phyloP scores from a whole-genome alignment of 2,888 invertebrate genomes.

The Pseudanteris insignis region DNA sequence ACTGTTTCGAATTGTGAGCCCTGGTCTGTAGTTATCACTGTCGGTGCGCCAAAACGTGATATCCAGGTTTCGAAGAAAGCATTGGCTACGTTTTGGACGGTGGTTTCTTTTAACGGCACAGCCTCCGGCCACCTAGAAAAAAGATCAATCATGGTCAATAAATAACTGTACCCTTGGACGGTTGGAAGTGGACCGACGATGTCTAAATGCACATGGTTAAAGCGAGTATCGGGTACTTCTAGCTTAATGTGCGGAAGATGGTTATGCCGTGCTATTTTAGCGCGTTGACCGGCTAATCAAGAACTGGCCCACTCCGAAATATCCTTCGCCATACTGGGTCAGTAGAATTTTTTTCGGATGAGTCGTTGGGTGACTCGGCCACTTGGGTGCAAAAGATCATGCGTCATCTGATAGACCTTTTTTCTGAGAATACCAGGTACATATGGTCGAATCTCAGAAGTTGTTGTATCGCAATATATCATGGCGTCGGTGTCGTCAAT shows the following conservation, averaged over 20 bases:
- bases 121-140: constrained; percentile 8
- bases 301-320: background rate
- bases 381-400: background rate
- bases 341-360: background rate
- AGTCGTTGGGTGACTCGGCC: background rate
- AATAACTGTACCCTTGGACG: background rate
- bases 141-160: constrained; percentile 4
- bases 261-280: constrained; percentile 1
- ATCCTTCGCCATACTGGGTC: constrained; percentile 2
- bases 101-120: background rate
- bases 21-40: constrained; percentile 52
- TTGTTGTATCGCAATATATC: constrained; percentile 2
- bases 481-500: background rate
- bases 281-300: background rate
- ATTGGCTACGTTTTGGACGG: constrained; percentile 5
- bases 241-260: background rate
- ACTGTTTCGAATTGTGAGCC: constrained; percentile 51
- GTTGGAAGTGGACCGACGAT: constrained; percentile 2
- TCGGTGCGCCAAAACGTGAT: constrained; percentile 46
- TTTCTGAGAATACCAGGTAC: too few species aligned
- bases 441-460: background rate
- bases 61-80: constrained; percentile 19
- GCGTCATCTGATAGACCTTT: background rate
- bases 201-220: constrained; percentile 2
- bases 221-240: constrained; percentile 1